Evolutionary conservation across 1,140 invertebrate genomes (phyloP), one percentile per base, ranked within the genome.

Genomic region (Drosophila carrolli): DNA sequence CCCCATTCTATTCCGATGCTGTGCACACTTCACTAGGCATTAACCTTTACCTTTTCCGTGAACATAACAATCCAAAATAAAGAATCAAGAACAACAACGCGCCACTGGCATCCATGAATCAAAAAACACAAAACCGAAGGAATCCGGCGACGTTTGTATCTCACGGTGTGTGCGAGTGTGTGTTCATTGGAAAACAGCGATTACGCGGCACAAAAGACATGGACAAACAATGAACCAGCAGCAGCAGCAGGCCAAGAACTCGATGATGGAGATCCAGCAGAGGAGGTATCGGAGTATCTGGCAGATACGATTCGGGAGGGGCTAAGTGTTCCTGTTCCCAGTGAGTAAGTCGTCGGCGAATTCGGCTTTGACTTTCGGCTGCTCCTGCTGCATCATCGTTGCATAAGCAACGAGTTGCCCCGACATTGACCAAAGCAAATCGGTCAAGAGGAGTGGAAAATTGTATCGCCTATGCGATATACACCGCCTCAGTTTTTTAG

Each of bases 181-280:
- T 71, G 75, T 88, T 88, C 83, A 88, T 88, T 88, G 83, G 83
- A 88, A 86, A 86, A 88, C 76, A 81, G 76, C 83, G 83, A 88
- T 88, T 88, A 88, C 83, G 83, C 84, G 80, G 84, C 83, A 89
- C 75, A 89, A 88, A 88, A 88, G 84, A 66, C 79, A 89, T 88
- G 72, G 68, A 44, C 84, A 88, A 88, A 88, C 83, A 88, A 88
- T 89, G 75, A 82, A 50, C 53, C 68, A 58, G 11, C 27, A 29
- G 23, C 55, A 32, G 37, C 38, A 43, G 19, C 29, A 32, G 29
- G 4, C 59, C 44, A 50, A 63, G 35, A 63, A 75, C 68, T 61
- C 51, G 60, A 66, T 75, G 61, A 66, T 48, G 71, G 37, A 75
- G 54, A 63, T 29, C 35, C 58, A 43, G 32, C 44, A 43, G 41